Evolutionary conservation across 2,797 vertebrate species (phyloP).

Genomic region (Gymnoscopelus microlampas): DNA sequence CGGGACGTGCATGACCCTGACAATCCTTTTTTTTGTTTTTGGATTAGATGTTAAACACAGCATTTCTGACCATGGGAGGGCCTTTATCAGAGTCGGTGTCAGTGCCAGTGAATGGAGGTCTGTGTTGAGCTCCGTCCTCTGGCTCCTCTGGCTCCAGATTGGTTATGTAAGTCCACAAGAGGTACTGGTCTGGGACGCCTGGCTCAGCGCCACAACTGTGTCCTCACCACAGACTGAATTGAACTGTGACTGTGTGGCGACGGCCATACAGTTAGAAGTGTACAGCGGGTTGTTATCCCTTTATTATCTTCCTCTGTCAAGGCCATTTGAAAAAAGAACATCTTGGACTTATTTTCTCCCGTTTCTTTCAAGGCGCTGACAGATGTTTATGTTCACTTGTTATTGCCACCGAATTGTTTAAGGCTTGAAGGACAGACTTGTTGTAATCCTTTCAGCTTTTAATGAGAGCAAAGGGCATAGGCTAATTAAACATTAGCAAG

Average conservation of each 20-base stretch:
- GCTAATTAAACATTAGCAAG: neutral
- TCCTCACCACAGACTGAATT: slow-evolving; percentile 23
- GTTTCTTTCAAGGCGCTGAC: neutral
- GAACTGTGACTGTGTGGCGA: slow-evolving; percentile 7
- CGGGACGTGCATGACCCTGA: too few relatives aligned
- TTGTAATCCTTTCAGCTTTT: neutral
- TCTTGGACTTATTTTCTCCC: neutral
- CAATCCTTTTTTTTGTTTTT: too few relatives aligned
- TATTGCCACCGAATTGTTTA: neutral
- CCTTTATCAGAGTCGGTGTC: slow-evolving; percentile 2
- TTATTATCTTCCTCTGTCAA: neutral
- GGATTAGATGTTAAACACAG: neutral
- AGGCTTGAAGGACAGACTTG: too few relatives aligned
- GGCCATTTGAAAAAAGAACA: neutral
- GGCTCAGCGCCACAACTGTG: slow-evolving; percentile 38
- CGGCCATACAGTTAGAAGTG: neutral
- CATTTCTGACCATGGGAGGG: neutral
- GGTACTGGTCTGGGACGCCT: slow-evolving; percentile 40
- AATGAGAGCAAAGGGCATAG: neutral
- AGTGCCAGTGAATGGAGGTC: neutral
- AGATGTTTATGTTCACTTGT: neutral
- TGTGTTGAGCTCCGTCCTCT: slow-evolving; percentile 2
- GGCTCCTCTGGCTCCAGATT: slow-evolving; percentile 1
- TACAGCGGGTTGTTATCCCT: too few relatives aligned
- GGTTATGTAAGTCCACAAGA: slow-evolving; percentile 43